These are phyloP conservation scores for Carposina sasakii DNA, from an alignment of 1,140 invertebrate species.

Conservation along the genomic window DNA sequence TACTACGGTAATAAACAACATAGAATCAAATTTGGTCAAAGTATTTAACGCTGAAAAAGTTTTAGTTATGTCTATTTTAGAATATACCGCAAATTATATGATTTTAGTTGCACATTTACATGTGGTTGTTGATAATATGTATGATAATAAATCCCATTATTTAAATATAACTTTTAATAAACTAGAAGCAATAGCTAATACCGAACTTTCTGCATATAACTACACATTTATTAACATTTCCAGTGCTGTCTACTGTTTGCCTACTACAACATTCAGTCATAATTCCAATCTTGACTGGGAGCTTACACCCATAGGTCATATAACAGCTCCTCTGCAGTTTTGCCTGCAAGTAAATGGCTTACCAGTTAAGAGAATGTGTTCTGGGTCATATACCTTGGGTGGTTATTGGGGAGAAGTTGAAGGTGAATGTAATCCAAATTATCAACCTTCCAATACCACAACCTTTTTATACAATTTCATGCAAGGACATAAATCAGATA, in stretches of 20 bases:
- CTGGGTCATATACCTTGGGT: conserved; percentile 61
- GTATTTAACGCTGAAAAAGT: conserved; percentile 44
- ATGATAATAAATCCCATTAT: conserved; percentile 26
- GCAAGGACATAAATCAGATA: conserved; percentile 42
- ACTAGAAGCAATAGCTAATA: conserved; percentile 28
- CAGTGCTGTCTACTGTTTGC: conserved; percentile 61
- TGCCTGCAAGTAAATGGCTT: conserved; percentile 68
- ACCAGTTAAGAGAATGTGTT: conserved; percentile 63
- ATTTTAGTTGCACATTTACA: conserved; percentile 46
- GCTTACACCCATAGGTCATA: conserved; percentile 55
- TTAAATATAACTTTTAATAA: conserved; percentile 30
- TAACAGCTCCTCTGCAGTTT: conserved; percentile 61
- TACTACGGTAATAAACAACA: conserved; percentile 17
- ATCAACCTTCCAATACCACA: conserved; percentile 52
- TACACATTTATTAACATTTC: conserved; percentile 49
- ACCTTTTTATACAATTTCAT: conserved; percentile 58
- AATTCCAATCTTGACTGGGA: conserved; percentile 51
- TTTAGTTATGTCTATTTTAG: conserved; percentile 49
- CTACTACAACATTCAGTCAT: conserved; percentile 41
- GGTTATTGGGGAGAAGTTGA: conserved; percentile 56
- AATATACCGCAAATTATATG: conserved; percentile 31
- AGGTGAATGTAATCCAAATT: conserved; percentile 57
- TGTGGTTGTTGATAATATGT: conserved; percentile 27
- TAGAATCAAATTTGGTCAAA: conserved; percentile 32
- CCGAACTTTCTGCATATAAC: conserved; percentile 35